Percentiles rank a stretch among this genome's conserved stretches.
These are phyloP conservation scores for Copidosoma aretas DNA, from an alignment of 2,888 invertebrate species.

Conservation along the genomic window DNA sequence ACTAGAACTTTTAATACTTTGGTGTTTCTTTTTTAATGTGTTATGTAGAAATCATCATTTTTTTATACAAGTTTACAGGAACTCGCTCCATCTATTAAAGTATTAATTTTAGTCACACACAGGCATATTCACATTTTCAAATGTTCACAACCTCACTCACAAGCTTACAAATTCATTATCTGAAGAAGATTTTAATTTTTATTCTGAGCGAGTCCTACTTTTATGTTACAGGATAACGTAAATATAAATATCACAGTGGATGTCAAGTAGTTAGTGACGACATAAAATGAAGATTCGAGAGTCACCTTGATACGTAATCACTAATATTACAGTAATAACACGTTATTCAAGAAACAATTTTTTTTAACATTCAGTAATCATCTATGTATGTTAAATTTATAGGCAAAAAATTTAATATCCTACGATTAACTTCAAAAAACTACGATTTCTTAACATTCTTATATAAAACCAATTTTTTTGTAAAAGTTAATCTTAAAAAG, in stretches of 20 bases:
- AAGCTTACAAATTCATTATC: not conserved
- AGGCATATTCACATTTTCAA: slow-evolving; percentile 9
- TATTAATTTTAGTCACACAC: slow-evolving; percentile 1
- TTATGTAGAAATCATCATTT: slow-evolving; percentile 26
- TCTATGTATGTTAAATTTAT: slow-evolving; percentile 7
- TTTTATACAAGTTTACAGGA: slow-evolving; percentile 25
- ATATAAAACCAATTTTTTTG: too few relatives aligned
- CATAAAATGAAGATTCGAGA: slow-evolving; percentile 7
- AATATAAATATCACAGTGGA: slow-evolving; percentile 39
- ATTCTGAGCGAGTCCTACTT: slow-evolving; percentile 34
- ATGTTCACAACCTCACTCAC: slow-evolving; percentile 31
- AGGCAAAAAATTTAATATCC: slow-evolving; percentile 1
- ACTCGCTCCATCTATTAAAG: slow-evolving; percentile 29
- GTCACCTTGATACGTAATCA: not conserved
- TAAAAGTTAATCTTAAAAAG: too few relatives aligned
- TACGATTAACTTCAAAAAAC: not conserved
- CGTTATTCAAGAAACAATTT: slow-evolving; percentile 19
- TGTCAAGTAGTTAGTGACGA: slow-evolving; percentile 21
- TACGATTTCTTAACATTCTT: too few relatives aligned
- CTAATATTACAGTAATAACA: slow-evolving; percentile 21
- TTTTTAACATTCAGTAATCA: slow-evolving; percentile 20
- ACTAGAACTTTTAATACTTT: slow-evolving; percentile 30
- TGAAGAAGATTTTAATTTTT: slow-evolving; percentile 18
- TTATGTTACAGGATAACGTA: slow-evolving; percentile 21
- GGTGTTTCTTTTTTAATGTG: slow-evolving; percentile 32